Evolutionary conservation across 2,113 vertebrate species (phyloP).

Genomic region (Gobiocypris rarus): DNA sequence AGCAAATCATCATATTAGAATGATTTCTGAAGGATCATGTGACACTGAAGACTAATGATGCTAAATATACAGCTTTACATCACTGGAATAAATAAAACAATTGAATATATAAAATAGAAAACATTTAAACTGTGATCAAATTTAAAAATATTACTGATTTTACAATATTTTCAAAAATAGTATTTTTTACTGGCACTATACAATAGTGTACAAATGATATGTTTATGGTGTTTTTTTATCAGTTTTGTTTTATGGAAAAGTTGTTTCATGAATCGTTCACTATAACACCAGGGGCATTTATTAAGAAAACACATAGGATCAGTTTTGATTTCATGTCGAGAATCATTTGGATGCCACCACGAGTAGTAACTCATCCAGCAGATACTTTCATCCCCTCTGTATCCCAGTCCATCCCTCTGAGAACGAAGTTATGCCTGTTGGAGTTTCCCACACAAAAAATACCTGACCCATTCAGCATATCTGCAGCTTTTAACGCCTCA

Average conservation of each 20-base stretch:
- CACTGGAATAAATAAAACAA: too few species aligned
- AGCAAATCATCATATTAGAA: not conserved
- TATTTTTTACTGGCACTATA: not conserved
- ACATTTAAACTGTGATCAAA: not conserved
- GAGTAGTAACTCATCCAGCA: not conserved
- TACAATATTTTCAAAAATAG: not conserved
- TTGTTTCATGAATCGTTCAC: not conserved
- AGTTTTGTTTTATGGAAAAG: not conserved
- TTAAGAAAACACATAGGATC: not conserved
- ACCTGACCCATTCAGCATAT: constrained; percentile 21
- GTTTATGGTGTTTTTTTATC: not conserved
- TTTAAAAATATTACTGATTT: not conserved
- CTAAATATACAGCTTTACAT: not conserved
- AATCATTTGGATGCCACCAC: not conserved
- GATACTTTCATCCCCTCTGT: not conserved
- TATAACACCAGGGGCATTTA: not conserved
- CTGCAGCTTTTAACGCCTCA: constrained; percentile 12
- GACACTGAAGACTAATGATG: not conserved
- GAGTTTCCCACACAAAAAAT: constrained; percentile 21
- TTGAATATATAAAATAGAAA: not conserved
- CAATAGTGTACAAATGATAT: not conserved
- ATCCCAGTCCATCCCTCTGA: constrained; percentile 7
- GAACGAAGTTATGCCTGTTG: not conserved
- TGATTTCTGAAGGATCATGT: not conserved
- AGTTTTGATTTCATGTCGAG: not conserved